Conservation (phyloP, 2,113 vertebrate genomes). For the Peucedramus taeniatus region DNA sequence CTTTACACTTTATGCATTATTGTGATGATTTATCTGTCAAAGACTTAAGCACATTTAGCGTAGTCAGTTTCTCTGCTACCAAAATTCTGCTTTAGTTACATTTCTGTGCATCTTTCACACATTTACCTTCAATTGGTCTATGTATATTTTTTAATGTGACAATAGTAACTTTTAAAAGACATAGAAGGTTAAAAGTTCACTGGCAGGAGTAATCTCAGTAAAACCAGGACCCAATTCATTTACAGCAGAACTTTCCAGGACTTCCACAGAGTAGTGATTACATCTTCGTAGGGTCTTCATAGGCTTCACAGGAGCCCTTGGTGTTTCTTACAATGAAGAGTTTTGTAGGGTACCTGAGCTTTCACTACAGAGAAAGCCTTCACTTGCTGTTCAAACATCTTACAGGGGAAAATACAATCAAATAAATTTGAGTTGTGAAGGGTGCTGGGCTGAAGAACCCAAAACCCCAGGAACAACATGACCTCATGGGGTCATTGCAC, state of each 20-base stretch:
- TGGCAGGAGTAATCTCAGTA: neutral
- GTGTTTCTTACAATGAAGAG: neutral
- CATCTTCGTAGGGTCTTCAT: accelerated
- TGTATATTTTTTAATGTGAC: neutral
- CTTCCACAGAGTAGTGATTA: neutral
- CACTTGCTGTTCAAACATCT: neutral
- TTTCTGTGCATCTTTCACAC: neutral
- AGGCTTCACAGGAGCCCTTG: neutral
- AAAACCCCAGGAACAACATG: neutral
- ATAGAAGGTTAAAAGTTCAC: neutral
- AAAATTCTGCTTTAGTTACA: neutral
- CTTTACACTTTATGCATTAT: neutral
- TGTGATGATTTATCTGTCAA: neutral
- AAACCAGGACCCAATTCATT: neutral
- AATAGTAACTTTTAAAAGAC: neutral
- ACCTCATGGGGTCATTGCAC: accelerated
- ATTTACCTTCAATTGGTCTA: neutral
- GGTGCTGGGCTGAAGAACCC: neutral
- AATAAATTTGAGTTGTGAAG: neutral
- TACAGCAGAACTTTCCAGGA: neutral
- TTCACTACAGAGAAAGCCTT: neutral
- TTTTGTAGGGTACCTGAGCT: neutral
- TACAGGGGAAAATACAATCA: neutral
- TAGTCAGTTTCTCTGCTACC: neutral
- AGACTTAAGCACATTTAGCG: neutral